phyloP scores from a whole-genome alignment of 2,888 invertebrate species.

The Leptothorax acervorum region DNA sequence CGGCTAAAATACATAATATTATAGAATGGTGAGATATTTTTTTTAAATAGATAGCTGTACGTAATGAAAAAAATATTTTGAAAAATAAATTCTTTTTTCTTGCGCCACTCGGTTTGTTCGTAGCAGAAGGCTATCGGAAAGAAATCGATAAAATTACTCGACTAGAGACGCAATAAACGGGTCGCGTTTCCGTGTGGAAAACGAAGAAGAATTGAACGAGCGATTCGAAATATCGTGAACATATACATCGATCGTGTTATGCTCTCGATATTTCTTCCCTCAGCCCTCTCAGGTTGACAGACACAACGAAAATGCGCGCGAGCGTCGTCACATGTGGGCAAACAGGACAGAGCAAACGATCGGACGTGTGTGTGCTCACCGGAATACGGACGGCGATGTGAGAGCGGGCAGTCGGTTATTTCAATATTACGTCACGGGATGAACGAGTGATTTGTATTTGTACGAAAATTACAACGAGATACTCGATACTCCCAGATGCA shows the following conservation, averaged over 20 bases:
- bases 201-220: background rate
- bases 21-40: background rate
- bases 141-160: slow-evolving; percentile 9
- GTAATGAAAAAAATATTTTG: background rate
- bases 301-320: slow-evolving; percentile 43
- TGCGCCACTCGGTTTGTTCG: background rate
- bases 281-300: slow-evolving; percentile 2
- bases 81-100: background rate
- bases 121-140: background rate
- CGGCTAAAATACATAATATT: background rate
- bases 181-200: slow-evolving; percentile 1
- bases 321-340: slow-evolving; percentile 74
- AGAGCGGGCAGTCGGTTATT: slow-evolving; percentile 62
- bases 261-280: background rate
- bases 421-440: slow-evolving; percentile 69
- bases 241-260: background rate
- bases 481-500: slow-evolving; percentile 64
- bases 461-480: slow-evolving; percentile 65
- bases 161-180: background rate
- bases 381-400: slow-evolving; percentile 41
- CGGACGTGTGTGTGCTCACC: slow-evolving; percentile 54
- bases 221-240: slow-evolving; percentile 21
- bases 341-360: slow-evolving; percentile 73
- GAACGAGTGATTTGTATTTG: slow-evolving; percentile 66
- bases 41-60: background rate